phyloP scores from a whole-genome alignment of 2,113 vertebrate species.

The Callospermophilus lateralis region DNA sequence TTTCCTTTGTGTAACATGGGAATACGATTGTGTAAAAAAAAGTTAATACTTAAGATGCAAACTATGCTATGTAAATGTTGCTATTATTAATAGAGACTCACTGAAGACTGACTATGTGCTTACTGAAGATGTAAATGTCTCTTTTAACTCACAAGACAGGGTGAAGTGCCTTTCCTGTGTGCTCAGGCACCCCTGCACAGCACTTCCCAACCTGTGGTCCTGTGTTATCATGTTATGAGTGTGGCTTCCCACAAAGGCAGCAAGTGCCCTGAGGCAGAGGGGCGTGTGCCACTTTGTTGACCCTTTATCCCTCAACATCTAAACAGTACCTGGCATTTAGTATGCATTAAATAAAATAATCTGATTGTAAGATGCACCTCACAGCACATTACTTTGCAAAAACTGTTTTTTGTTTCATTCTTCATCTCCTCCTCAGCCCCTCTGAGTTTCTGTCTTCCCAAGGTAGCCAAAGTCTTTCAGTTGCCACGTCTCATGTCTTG shows the following conservation, averaged over 20 bases:
- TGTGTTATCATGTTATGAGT: no score
- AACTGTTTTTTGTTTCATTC: no score
- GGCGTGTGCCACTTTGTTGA: no score
- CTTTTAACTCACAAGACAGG: background rate
- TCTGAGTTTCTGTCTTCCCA: background rate
- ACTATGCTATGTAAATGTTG: background rate
- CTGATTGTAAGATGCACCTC: background rate
- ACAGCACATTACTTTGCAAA: background rate
- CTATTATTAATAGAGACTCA: background rate
- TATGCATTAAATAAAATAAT: background rate
- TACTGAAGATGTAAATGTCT: background rate
- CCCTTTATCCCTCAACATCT: background rate
- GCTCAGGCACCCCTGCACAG: background rate
- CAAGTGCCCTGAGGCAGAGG: background rate
- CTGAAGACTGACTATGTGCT: no score
- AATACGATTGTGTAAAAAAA: background rate
- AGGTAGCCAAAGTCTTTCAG: background rate
- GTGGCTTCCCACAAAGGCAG: background rate
- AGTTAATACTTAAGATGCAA: background rate
- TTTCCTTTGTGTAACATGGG: background rate
- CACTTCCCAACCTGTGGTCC: background rate
- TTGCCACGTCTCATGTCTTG: background rate
- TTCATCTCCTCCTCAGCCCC: background rate
- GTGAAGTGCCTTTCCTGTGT: no score
- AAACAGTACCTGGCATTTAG: background rate